Conservation (phyloP, 2,797 vertebrate species). For the Capromys pilorides region DNA sequence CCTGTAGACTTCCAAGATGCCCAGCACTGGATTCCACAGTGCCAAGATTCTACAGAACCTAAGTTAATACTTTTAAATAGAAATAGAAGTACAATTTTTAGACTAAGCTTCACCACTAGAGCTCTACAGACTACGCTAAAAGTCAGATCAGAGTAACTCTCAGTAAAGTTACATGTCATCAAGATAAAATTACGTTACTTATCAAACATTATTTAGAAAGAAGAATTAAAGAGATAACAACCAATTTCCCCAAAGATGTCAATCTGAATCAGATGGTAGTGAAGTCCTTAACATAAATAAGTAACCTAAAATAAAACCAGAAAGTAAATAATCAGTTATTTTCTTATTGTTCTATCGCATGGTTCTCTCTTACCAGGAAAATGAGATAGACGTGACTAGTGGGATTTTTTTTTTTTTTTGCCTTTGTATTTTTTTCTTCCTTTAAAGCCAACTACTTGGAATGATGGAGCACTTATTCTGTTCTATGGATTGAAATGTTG, state of each 20-base stretch:
- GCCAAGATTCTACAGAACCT: no score
- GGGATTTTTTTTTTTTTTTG: neutral
- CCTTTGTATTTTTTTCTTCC: neutral
- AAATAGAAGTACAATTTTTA: neutral
- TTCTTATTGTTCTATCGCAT: no score
- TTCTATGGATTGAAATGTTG: neutral
- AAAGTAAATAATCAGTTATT: no score
- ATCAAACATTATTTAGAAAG: neutral
- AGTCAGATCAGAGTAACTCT: neutral
- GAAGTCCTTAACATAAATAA: no score
- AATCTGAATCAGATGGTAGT: no score
- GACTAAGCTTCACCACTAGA: neutral
- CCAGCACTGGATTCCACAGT: no score
- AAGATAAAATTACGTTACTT: neutral
- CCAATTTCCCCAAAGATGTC: no score
- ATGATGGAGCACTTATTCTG: neutral
- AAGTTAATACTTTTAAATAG: neutral
- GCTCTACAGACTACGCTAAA: no score
- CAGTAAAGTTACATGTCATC: neutral
- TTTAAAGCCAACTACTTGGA: neutral
- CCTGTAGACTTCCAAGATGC: no score
- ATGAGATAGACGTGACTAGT: neutral
- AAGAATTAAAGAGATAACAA: neutral
- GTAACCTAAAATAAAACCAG: no score
- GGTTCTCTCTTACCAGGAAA: neutral